Evolutionary conservation across 1,140 invertebrate genomes (phyloP).

Genomic region (Oncopeltus fasciatus): DNA sequence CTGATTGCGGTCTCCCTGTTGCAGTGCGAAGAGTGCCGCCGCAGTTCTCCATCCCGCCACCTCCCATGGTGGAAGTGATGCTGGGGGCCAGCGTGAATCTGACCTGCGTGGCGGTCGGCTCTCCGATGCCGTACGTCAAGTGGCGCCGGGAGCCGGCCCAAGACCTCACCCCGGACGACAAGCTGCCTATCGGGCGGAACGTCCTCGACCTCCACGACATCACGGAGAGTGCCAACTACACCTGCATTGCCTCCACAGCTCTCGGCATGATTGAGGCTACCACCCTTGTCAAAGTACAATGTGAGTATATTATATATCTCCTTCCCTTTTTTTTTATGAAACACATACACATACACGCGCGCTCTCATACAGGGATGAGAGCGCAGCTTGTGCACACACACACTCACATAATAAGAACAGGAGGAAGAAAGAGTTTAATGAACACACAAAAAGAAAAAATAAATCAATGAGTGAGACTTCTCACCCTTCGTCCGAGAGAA

Average conservation of each 20-base stretch:
- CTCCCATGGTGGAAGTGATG: constrained; percentile 70
- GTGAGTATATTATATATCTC: too few relatives aligned
- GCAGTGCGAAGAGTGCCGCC: constrained; percentile 83
- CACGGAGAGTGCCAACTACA: constrained; percentile 87
- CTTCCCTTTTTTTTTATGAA: too few relatives aligned
- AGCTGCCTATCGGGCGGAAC: constrained; percentile 71
- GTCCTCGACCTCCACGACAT: constrained; percentile 73
- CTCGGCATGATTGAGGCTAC: constrained; percentile 78
- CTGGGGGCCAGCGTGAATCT: constrained; percentile 78
- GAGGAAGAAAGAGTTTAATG: too few relatives aligned
- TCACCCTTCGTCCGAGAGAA: too few relatives aligned
- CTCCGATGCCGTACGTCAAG: constrained; percentile 93
- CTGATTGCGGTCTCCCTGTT: constrained; percentile 29
- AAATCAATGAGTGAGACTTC: too few relatives aligned
- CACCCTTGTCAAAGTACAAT: constrained; percentile 85
- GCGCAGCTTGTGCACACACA: too few relatives aligned
- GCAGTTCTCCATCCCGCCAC: constrained; percentile 82
- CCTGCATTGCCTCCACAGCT: constrained; percentile 87
- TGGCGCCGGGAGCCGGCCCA: constrained; percentile 75
- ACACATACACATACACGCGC: too few relatives aligned
- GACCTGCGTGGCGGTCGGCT: constrained; percentile 90
- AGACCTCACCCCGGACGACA: constrained; percentile 72
- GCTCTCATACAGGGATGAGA: too few relatives aligned
- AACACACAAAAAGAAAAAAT: too few relatives aligned
- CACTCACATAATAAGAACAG: too few relatives aligned